These are phyloP conservation scores for Phrixothrix hirtus DNA, from an alignment of 2,888 invertebrate species.

Conservation along the genomic window DNA sequence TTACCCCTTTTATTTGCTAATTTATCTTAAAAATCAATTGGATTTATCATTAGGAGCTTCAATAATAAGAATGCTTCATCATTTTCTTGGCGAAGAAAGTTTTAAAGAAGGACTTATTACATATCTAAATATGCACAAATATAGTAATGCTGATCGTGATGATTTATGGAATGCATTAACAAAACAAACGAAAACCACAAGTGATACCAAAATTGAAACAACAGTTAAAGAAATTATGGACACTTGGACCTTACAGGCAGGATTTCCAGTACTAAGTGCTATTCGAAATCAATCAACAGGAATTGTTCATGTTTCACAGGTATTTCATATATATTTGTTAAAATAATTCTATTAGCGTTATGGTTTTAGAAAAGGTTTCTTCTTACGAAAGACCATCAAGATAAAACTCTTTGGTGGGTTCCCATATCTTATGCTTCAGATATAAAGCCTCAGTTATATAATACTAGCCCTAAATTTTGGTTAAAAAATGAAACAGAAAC, in stretches of 20 bases:
- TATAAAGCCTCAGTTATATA: slow-evolving; percentile 45
- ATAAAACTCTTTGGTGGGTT: slow-evolving; percentile 56
- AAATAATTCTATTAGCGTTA: background rate
- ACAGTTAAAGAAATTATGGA: slow-evolving; percentile 67
- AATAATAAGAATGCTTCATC: slow-evolving; percentile 72
- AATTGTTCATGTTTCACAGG: slow-evolving; percentile 54
- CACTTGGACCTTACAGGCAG: slow-evolving; percentile 69
- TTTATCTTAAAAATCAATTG: background rate
- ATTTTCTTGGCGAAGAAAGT: slow-evolving; percentile 67
- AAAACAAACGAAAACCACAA: slow-evolving; percentile 58
- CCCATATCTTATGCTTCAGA: slow-evolving; percentile 58
- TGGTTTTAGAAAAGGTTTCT: slow-evolving; percentile 47
- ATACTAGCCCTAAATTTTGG: slow-evolving; percentile 58
- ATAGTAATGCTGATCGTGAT: slow-evolving; percentile 65
- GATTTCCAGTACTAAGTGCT: slow-evolving; percentile 68
- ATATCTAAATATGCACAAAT: slow-evolving; percentile 60
- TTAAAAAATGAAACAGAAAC: slow-evolving; percentile 54
- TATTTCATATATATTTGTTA: slow-evolving; percentile 25
- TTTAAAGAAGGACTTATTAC: slow-evolving; percentile 61
- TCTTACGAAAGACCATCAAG: slow-evolving; percentile 36
- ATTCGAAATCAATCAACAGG: slow-evolving; percentile 54
- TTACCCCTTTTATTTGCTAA: too few species aligned
- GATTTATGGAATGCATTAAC: slow-evolving; percentile 72
- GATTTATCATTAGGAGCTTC: slow-evolving; percentile 59
- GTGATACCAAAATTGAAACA: slow-evolving; percentile 51